Conservation (phyloP, 2,797 vertebrate genomes). For the Diplodus sargus region DNA sequence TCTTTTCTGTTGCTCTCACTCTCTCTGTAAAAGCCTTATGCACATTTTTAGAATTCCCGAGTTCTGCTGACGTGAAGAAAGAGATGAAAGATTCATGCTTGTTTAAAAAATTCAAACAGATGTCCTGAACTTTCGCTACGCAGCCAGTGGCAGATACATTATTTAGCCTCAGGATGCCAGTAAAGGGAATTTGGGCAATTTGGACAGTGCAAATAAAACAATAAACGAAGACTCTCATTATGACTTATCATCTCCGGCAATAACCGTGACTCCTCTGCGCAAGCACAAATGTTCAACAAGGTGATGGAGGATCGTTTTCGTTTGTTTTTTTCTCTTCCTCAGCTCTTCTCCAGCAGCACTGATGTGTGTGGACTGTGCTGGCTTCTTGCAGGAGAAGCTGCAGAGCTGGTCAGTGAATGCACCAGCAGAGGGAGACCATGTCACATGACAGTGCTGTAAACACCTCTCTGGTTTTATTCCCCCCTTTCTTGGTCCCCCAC, state of each 20-base stretch:
- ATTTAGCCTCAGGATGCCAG: slow-evolving; percentile 77
- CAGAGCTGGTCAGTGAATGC: slow-evolving; percentile 54
- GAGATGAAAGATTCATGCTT: slow-evolving; percentile 84
- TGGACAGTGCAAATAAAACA: slow-evolving; percentile 50
- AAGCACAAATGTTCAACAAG: background rate
- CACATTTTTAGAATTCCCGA: slow-evolving; percentile 80
- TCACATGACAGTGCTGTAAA: slow-evolving; percentile 51
- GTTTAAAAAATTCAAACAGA: slow-evolving; percentile 85
- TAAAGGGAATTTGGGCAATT: slow-evolving; percentile 58
- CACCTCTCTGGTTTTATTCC: background rate
- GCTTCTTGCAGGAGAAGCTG: slow-evolving; percentile 18
- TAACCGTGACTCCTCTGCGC: background rate
- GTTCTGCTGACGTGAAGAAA: slow-evolving; percentile 79
- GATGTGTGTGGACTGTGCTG: background rate
- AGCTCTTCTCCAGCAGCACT: background rate
- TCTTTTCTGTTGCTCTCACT: background rate
- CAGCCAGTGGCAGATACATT: slow-evolving; percentile 75
- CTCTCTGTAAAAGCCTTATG: slow-evolving; percentile 70
- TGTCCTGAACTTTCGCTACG: slow-evolving; percentile 83
- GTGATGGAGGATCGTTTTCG: background rate
- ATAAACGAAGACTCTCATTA: slow-evolving; percentile 12
- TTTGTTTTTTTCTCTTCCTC: slow-evolving; percentile 17
- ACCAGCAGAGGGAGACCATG: slow-evolving; percentile 82
- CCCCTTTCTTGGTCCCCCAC: background rate
- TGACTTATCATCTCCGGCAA: background rate